These are phyloP conservation scores for Psittacula echo DNA, from an alignment of 2,797 vertebrate genomes.

Conservation along the genomic window DNA sequence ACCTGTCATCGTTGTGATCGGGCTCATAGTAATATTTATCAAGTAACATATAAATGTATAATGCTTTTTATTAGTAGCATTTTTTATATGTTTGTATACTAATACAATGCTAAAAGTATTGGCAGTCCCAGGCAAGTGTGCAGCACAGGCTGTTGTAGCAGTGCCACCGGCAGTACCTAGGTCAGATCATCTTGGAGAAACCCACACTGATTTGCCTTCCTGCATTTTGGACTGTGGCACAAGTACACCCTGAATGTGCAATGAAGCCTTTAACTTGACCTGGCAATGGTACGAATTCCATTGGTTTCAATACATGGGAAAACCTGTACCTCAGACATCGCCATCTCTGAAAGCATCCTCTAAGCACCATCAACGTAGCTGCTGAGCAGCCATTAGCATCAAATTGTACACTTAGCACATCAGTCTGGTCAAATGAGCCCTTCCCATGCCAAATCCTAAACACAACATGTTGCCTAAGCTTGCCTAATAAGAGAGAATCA, in stretches of 20 bases:
- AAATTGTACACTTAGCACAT: neutral
- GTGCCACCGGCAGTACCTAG: neutral
- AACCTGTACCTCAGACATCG: neutral
- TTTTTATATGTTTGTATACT: neutral
- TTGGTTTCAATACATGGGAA: neutral
- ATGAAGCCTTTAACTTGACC: neutral
- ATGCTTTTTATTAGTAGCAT: neutral
- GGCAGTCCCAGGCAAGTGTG: neutral
- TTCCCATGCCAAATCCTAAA: neutral
- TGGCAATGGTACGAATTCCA: neutral
- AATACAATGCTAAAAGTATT: neutral
- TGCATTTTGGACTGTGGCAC: neutral
- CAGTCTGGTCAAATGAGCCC: neutral
- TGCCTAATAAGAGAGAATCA: neutral
- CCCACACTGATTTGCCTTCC: neutral
- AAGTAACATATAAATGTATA: neutral
- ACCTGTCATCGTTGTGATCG: neutral
- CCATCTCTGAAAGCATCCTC: neutral
- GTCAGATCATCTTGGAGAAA: neutral
- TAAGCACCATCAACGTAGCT: neutral
- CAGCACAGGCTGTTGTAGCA: neutral
- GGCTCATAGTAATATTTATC: neutral
- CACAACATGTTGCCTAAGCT: fast-evolving
- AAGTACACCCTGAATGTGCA: neutral
- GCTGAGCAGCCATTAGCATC: fast-evolving